A percentile compares a stretch with the other conserved stretches of the same genome.
These are phyloP conservation scores for Thera britannica DNA, from an alignment of 2,888 invertebrate species.

Conservation along the genomic window DNA sequence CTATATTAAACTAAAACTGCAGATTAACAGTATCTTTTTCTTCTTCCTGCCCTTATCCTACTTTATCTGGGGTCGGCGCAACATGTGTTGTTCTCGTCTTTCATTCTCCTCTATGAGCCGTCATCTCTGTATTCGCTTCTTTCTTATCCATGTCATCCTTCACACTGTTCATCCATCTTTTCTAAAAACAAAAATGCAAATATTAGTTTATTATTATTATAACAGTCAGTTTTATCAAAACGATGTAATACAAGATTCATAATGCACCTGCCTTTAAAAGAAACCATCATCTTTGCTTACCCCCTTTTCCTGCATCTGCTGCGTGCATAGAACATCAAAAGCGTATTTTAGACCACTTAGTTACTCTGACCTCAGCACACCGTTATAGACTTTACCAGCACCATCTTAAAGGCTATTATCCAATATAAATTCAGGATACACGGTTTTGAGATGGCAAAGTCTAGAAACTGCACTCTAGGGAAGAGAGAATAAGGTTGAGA, in stretches of 20 bases:
- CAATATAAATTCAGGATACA: background rate
- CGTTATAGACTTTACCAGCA: conserved; percentile 12
- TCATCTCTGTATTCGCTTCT: no score
- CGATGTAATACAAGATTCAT: background rate
- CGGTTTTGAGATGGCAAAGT: background rate
- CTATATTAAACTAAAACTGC: no score
- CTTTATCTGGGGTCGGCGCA: no score
- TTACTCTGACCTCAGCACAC: conserved; percentile 7
- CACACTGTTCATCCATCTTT: no score
- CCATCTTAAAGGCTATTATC: conserved; percentile 23
- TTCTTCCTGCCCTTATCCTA: no score
- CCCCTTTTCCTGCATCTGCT: conserved; percentile 16
- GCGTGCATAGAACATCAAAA: conserved; percentile 38
- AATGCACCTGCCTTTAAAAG: background rate
- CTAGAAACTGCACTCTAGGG: background rate
- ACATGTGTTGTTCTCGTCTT: no score
- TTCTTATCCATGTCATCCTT: no score
- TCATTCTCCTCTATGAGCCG: no score
- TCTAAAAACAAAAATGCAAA: no score
- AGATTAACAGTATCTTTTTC: no score
- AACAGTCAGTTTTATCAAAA: no score
- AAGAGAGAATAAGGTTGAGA: conserved; percentile 10
- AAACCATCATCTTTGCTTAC: conserved; percentile 10
- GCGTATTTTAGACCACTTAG: conserved; percentile 32
- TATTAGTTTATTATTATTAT: no score